A percentile compares a stretch with the other conserved stretches of the same genome.
These are phyloP conservation scores for Micropoecilia bifurca DNA, from an alignment of 2,797 vertebrate species.

Conservation along the genomic window DNA sequence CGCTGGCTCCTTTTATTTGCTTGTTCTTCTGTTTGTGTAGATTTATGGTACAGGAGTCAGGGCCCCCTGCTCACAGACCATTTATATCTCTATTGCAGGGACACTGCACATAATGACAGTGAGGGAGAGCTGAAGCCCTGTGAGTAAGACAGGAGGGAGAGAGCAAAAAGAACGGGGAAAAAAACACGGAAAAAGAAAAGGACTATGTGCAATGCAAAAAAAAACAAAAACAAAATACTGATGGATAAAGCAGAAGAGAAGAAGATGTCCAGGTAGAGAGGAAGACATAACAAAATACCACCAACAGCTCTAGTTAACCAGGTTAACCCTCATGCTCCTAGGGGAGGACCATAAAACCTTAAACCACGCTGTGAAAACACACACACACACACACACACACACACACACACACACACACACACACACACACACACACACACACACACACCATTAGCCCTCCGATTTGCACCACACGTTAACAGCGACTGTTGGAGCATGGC, in stretches of 20 bases:
- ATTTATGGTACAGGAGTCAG: slow-evolving; percentile 79
- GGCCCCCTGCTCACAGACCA: slow-evolving; percentile 73
- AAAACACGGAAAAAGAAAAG: slow-evolving; percentile 10
- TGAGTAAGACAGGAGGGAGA: slow-evolving; percentile 48
- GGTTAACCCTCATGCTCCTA: slow-evolving; percentile 67
- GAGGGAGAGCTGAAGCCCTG: slow-evolving; percentile 50
- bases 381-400: slow-evolving; percentile 8
- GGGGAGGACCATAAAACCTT: slow-evolving; percentile 55
- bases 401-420: slow-evolving; percentile 36
- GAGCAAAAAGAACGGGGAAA: slow-evolving; percentile 15
- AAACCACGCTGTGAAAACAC: slow-evolving; percentile 22
- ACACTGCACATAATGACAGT: slow-evolving; percentile 71
- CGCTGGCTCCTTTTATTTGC: slow-evolving; percentile 40
- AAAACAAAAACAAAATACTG: slow-evolving; percentile 60
- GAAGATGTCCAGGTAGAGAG: slow-evolving; percentile 38
- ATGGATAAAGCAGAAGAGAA: slow-evolving; percentile 49
- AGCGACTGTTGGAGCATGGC: slow-evolving; percentile 66
- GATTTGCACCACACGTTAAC: slow-evolving; percentile 63
- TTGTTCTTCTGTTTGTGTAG: slow-evolving; percentile 77
- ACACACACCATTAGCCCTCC: slow-evolving; percentile 55
- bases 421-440: slow-evolving; percentile 8
- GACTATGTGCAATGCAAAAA: slow-evolving; percentile 51
- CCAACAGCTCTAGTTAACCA: slow-evolving; percentile 65
- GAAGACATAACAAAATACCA: slow-evolving; percentile 64
- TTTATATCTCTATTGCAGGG: slow-evolving; percentile 83